Base-by-base conservation (phyloP, 2,797 vertebrate species). In the Cirrhinus molitorella region DNA sequence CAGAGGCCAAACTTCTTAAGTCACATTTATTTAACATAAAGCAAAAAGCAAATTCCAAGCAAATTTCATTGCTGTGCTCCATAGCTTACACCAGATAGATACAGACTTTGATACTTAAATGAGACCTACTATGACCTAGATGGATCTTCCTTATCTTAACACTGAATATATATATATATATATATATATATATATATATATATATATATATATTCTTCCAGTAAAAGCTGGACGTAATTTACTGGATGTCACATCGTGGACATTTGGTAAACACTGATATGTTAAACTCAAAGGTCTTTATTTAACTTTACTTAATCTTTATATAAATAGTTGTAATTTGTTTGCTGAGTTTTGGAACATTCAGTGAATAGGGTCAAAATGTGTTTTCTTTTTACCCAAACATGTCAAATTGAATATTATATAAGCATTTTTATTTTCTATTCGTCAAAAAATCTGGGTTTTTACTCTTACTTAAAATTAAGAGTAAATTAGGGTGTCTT, bases 201-300 rank as follows among this genome's bases (percentile, higher is more conserved):
- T n/a, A n/a, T n/a, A n/a, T n/a, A 31, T 19, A 51, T 31, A 31
- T 65, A 8, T 51, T 37, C 6, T 4, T 14, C 19, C 28, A 1
- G 1, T 67, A 49, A 79, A 79, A 28, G 16, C 34, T 17, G 37
- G 6, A 59, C 59, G 43, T 59, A 4, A 45, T 71, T 81, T 81
- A 72, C 55, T 17, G 79, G 67, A 59, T 72, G 25, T 71, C 47
- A 43, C n/a, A 11, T 8, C 23, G 14, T 80, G 34, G 37, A 21
- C 51, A 11, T 80, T 80, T 59, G 49, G 55, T 37, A 72, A 72
- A 81, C 19, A 81, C 1, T 23, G 4, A 81, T 72, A 45, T 10
- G 17, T 14, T 37, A 5, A 79, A 7, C 77, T 53, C 37, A 63
- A 49, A 68, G 63, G 63, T 68, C 63, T 43, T 79, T 53, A 16